Conservation (phyloP, 2,797 vertebrate genomes). For the Hemibagrus guttatus region DNA sequence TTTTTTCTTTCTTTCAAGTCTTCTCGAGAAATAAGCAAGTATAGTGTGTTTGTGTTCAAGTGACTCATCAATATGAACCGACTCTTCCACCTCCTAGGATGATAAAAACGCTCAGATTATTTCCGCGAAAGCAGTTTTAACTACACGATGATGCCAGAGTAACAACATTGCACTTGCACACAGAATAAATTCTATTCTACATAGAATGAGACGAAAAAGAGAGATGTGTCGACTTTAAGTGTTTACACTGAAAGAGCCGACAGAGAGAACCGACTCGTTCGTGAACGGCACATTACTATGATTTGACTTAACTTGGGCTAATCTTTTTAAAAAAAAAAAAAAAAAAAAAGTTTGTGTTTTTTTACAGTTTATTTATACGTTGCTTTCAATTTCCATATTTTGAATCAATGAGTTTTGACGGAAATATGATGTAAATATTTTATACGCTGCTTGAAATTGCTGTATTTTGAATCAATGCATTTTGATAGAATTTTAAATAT, state of each 20-base stretch:
- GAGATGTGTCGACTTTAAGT: not conserved
- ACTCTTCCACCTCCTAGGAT: not conserved
- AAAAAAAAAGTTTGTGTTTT: too few species aligned
- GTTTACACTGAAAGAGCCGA: not conserved
- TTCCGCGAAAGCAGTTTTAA: not conserved
- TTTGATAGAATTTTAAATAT: not conserved
- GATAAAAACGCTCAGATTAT: not conserved
- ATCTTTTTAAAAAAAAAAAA: not conserved
- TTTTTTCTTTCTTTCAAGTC: not conserved
- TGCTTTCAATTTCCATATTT: not conserved
- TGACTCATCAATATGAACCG: not conserved
- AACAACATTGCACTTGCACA: not conserved
- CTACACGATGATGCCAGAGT: not conserved
- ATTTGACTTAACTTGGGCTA: not conserved
- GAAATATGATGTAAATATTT: too few species aligned
- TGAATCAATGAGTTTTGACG: accelerated
- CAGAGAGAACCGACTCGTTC: not conserved
- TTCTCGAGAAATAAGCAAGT: not conserved
- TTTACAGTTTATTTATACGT: not conserved
- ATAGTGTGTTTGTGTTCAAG: not conserved
- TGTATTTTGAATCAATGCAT: not conserved
- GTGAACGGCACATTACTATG: not conserved
- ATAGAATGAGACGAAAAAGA: not conserved
- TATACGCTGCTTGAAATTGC: not conserved
- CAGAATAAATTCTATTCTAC: not conserved